These are phyloP conservation scores for Notarius quadriscutis DNA, from an alignment of 2,113 vertebrate genomes.

Conservation along the genomic window DNA sequence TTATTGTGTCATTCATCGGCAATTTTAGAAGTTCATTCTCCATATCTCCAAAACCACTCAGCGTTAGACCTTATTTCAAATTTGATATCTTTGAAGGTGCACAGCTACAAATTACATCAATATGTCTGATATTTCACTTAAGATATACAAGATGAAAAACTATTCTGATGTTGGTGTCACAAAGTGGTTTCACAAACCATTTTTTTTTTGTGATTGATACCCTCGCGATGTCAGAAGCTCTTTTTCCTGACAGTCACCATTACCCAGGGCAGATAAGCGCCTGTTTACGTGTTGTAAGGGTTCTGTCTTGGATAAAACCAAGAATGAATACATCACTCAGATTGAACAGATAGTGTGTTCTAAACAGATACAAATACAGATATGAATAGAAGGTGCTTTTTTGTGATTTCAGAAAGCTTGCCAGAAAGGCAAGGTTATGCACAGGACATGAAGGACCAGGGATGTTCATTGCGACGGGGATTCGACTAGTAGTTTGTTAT, in stretches of 20 bases:
- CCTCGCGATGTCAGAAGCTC: constrained; percentile 2
- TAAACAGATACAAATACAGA: background rate
- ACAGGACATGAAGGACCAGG: background rate
- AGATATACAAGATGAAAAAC: constrained; percentile 11
- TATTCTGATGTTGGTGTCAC: constrained; percentile 4
- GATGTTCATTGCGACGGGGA: background rate
- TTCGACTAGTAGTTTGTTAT: background rate
- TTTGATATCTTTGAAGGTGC: constrained; percentile 27
- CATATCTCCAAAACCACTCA: constrained; percentile 43
- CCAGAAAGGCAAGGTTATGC: background rate
- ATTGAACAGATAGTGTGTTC: background rate
- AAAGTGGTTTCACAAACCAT: constrained; percentile 14
- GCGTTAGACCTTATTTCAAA: constrained; percentile 41
- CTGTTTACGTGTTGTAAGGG: constrained; percentile 3
- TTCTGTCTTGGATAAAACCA: background rate
- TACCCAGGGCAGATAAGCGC: background rate
- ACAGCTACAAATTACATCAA: constrained; percentile 14
- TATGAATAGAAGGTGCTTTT: background rate
- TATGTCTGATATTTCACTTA: constrained; percentile 36
- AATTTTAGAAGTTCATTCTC: background rate
- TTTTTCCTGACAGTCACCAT: background rate
- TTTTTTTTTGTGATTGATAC: constrained; percentile 8
- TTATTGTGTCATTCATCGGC: constrained; percentile 53
- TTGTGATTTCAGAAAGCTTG: background rate
- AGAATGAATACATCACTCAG: background rate